Evolutionary conservation across 1,140 invertebrate species (phyloP).

Genomic region (Seison nebaliae): DNA sequence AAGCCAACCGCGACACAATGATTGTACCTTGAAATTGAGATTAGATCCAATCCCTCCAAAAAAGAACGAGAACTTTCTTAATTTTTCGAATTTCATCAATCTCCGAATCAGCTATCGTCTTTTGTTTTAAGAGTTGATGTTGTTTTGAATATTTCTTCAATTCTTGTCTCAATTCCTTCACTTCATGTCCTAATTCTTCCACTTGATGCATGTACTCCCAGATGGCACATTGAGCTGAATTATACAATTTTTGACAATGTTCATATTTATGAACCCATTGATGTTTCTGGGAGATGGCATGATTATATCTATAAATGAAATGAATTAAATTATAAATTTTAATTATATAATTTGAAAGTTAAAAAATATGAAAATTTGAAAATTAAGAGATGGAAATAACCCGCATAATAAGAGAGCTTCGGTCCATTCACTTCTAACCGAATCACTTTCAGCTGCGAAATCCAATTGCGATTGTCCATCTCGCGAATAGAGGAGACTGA

Average conservation of each 20-base stretch:
- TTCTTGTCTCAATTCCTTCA: slow-evolving; percentile 61
- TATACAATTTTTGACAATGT: slow-evolving; percentile 63
- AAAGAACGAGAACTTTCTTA: no score
- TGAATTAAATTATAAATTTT: no score
- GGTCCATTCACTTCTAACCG: slow-evolving; percentile 62
- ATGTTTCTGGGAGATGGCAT: slow-evolving; percentile 59
- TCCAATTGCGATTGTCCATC: slow-evolving; percentile 65
- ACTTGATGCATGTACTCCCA: slow-evolving; percentile 75
- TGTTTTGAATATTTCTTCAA: slow-evolving; percentile 29
- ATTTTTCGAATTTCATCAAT: slow-evolving; percentile 46
- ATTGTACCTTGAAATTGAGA: no score
- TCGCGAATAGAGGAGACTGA: slow-evolving; percentile 55
- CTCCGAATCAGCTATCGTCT: slow-evolving; percentile 34
- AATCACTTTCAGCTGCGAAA: slow-evolving; percentile 48
- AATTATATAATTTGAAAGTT: no score
- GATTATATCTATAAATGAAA: slow-evolving; percentile 50
- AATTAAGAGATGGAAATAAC: slow-evolving; percentile 26
- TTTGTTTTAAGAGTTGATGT: slow-evolving; percentile 4
- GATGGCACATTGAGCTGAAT: slow-evolving; percentile 65
- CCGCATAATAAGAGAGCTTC: slow-evolving; percentile 58
- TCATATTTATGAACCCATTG: slow-evolving; percentile 72
- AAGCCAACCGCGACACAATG: slow-evolving; percentile 71
- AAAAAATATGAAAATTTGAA: neutral
- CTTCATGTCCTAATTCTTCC: slow-evolving; percentile 56
- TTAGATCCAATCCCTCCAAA: neutral